A percentile compares a stretch with the other conserved stretches of the same genome.
Conservation (phyloP, 2,113 vertebrate species). For the Sciurus niger region DNA sequence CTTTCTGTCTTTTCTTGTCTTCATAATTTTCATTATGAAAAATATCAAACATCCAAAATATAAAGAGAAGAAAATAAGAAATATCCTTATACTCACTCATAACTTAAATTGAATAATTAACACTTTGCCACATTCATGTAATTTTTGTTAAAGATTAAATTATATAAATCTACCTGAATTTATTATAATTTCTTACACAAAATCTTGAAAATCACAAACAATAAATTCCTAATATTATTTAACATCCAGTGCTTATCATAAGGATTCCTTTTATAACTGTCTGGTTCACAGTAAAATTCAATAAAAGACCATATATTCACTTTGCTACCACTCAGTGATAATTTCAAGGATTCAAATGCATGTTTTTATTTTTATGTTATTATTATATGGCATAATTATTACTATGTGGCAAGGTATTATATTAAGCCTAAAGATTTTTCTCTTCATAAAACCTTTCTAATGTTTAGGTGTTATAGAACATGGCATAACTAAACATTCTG, state of each 20-base stretch:
- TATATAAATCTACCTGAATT: neutral
- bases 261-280: neutral
- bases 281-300: neutral
- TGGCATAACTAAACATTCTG: neutral
- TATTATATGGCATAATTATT: neutral
- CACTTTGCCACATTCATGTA: neutral
- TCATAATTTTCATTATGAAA: constrained; percentile 30
- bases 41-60: constrained; percentile 29
- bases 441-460: neutral
- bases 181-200: neutral
- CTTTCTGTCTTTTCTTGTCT: neutral
- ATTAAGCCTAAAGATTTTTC: neutral
- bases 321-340: neutral
- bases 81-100: neutral
- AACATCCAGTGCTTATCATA: neutral
- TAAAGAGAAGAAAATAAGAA: constrained; percentile 38
- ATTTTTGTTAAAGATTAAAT: neutral
- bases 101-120: neutral
- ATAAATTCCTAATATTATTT: neutral
- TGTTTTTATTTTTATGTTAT: constrained; percentile 3
- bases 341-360: constrained; percentile 11
- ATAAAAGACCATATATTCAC: neutral
- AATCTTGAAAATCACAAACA: neutral
- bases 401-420: neutral
- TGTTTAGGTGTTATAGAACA: neutral